Conservation (phyloP, 1,140 invertebrate species). For the Hormaphis cornu region DNA sequence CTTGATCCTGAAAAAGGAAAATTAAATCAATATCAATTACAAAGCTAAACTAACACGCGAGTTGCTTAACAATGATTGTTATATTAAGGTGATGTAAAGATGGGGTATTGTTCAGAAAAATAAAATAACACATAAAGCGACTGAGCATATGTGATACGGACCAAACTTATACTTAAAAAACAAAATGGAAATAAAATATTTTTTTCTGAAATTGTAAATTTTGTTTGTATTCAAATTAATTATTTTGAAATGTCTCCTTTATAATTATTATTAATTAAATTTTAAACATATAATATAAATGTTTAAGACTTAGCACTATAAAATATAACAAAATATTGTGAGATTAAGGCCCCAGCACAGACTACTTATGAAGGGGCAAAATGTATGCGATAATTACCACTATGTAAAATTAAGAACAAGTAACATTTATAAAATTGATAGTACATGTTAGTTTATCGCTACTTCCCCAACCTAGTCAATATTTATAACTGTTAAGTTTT, state of each 20-base stretch:
- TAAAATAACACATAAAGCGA: no score
- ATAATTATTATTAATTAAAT: no score
- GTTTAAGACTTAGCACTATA: no score
- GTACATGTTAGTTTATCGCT: no score
- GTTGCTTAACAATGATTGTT: not conserved
- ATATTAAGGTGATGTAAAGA: not conserved
- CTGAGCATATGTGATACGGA: not conserved
- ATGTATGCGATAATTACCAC: not conserved
- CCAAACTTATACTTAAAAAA: not conserved
- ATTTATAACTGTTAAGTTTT: not conserved
- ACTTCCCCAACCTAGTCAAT: no score
- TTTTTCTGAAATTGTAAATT: no score
- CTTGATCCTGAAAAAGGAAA: slow-evolving; percentile 10
- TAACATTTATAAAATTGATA: not conserved
- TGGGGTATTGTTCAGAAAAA: not conserved
- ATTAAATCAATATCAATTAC: not conserved
- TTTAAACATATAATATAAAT: no score
- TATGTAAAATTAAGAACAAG: not conserved
- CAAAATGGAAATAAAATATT: not conserved
- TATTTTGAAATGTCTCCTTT: no score
- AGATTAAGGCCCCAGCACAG: no score
- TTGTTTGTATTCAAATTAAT: no score
- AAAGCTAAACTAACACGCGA: not conserved
- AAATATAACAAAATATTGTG: no score
- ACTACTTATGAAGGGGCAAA: no score